Evolutionary conservation across 2,113 vertebrate genomes (phyloP).

Genomic region (Chamaea fasciata): DNA sequence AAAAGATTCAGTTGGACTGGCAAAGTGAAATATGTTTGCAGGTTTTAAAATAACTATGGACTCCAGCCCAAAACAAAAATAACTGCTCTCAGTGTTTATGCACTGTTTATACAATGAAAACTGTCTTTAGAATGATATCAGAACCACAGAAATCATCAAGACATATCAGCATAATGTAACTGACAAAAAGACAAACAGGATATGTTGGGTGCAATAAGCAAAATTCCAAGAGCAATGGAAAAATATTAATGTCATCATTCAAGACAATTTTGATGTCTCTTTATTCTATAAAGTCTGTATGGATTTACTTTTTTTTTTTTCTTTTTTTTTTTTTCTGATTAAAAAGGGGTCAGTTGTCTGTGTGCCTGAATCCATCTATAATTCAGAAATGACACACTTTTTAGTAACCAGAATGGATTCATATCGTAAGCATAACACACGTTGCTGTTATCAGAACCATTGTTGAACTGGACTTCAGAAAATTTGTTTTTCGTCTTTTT

Average conservation of each 20-base stretch:
- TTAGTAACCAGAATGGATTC: not conserved
- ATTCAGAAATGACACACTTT: not conserved
- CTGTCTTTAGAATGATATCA: not conserved
- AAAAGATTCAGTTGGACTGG: constrained; percentile 32
- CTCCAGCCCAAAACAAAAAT: constrained; percentile 16
- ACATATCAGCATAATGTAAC: not conserved
- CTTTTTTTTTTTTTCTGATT: not conserved
- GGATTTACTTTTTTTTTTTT: not conserved
- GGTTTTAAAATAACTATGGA: constrained; percentile 27
- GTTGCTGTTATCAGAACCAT: not conserved
- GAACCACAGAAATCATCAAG: not conserved
- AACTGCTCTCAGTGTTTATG: not conserved
- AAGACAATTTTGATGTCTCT: not conserved
- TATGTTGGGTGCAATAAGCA: not conserved
- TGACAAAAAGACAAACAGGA: not conserved
- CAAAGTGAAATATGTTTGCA: not conserved
- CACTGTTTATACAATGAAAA: not conserved
- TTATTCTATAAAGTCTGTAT: not conserved
- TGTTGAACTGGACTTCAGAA: not conserved
- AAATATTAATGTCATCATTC: not conserved
- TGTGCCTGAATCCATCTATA: not conserved
- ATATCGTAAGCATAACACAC: not conserved
- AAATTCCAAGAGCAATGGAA: not conserved
- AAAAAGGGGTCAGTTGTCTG: not conserved
- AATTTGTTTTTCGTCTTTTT: not conserved